These are phyloP conservation scores for Rhynchotus rufescens DNA, from an alignment of 2,797 vertebrate genomes.

Conservation along the genomic window DNA sequence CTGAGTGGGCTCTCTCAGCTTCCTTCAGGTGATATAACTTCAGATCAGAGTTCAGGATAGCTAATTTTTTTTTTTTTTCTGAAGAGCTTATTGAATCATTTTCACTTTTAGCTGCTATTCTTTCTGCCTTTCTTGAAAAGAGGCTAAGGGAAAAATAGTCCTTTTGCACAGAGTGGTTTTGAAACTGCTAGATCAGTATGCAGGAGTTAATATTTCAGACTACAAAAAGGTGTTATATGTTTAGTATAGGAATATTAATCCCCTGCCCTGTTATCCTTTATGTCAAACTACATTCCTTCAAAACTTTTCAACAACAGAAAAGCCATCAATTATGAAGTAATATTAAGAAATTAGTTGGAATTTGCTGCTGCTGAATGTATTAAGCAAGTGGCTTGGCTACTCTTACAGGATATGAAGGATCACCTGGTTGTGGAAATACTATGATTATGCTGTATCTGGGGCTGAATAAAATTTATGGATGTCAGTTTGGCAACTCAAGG, in stretches of 20 bases:
- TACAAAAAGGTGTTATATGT: background rate
- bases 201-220: background rate
- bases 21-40: background rate
- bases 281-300: background rate
- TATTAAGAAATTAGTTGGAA: background rate
- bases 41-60: background rate
- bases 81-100: background rate
- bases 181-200: background rate
- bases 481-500: accelerated
- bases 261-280: background rate
- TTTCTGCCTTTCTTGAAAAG: background rate
- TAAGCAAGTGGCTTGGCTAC: background rate
- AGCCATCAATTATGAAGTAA: background rate
- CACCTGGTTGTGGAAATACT: background rate
- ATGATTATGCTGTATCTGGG: background rate
- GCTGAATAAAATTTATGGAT: background rate
- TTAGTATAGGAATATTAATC: background rate
- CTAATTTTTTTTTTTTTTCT: background rate
- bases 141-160: background rate
- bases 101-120: background rate
- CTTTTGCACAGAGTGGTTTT: background rate
- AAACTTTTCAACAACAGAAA: background rate
- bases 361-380: background rate
- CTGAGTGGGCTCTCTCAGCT: background rate
- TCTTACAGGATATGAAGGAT: background rate